Percentiles rank a stretch among this genome's conserved stretches.
Conservation (phyloP, 1,140 invertebrate genomes). For the Saccostrea glomerata region DNA sequence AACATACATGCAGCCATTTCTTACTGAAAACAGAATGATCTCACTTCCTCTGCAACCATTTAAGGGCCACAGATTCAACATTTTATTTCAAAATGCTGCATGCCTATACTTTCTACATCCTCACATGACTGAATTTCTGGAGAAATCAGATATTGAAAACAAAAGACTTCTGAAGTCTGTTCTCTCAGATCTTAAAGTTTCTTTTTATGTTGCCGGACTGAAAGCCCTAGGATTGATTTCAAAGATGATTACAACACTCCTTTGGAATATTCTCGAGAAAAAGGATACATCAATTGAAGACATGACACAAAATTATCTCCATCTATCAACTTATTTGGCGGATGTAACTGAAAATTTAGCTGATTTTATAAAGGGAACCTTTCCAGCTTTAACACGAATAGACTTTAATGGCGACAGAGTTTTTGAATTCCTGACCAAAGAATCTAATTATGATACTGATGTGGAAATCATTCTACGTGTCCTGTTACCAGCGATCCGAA, state of each 20-base stretch:
- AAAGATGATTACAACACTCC: constrained; percentile 56
- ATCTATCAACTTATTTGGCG: constrained; percentile 20
- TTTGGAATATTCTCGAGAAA: constrained; percentile 50
- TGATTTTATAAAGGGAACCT: constrained; percentile 46
- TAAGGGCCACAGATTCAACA: too few species aligned
- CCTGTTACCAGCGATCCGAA: too few species aligned
- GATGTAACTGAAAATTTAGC: constrained; percentile 20
- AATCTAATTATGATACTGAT: too few species aligned
- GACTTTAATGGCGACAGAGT: not conserved
- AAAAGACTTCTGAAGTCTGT: constrained; percentile 47
- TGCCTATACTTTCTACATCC: too few species aligned
- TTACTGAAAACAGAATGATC: too few species aligned
- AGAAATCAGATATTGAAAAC: constrained; percentile 42
- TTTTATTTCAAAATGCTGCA: too few species aligned
- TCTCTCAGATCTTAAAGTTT: constrained; percentile 43
- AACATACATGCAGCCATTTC: too few species aligned
- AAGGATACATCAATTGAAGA: constrained; percentile 25
- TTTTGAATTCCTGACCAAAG: too few species aligned
- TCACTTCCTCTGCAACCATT: too few species aligned
- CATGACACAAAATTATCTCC: constrained; percentile 25
- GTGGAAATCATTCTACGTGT: too few species aligned
- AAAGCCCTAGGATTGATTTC: constrained; percentile 55
- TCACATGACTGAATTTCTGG: too few species aligned
- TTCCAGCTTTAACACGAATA: constrained; percentile 9
- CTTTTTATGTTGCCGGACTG: constrained; percentile 55